Evolutionary conservation across 2,888 invertebrate genomes (phyloP), one percentile per base, ranked within the genome.

Genomic region (Caenorhabditis sp.): DNA sequence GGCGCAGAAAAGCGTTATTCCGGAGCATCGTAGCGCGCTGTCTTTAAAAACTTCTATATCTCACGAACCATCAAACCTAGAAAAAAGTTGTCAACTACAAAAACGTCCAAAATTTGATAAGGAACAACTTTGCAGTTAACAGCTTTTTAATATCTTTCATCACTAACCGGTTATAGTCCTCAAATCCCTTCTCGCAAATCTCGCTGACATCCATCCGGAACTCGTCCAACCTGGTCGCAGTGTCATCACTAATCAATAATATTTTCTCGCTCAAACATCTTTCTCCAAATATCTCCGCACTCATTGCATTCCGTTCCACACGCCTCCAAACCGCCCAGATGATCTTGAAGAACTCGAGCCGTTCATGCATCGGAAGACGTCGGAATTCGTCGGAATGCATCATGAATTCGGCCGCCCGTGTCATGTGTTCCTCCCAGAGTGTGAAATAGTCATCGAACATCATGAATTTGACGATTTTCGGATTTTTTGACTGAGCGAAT

Each of bases 261-360:
- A 80, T 47, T 32, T 68, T 80, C 28, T 80, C 71, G 13, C 68
- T 68, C 22, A 55, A 37, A 50, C 71, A 67, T 55, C 20, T 4
- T 28, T 68, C 24, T 0, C 79, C 79, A 24, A 68, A 80, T 6
- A 80, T 26, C n/a, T 35, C 37, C 0, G 72, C 72, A 13, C 55
- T 20, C 71, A 72, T 72, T 0, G 67, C 24, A 35, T 60, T 37
- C 40, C 79, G 20, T n/a, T 80, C 79, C 13, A 80, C 61, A 0
- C 79, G 53, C 9, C 79, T 40, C 79, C 79, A 80, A n/a, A 72
- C 68, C 11, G 71, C 79, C 79, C 79, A 80, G 15, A 80, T 67
- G n/a, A 72, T 71, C 61, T 80, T 80, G 79, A 80, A 80, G 37
- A 80, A 47, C 26, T 32, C 55, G 0, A 71, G 32, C 64, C 64